These are phyloP conservation scores for Drosophila pachea DNA, from an alignment of 1,140 invertebrate genomes.

Conservation along the genomic window DNA sequence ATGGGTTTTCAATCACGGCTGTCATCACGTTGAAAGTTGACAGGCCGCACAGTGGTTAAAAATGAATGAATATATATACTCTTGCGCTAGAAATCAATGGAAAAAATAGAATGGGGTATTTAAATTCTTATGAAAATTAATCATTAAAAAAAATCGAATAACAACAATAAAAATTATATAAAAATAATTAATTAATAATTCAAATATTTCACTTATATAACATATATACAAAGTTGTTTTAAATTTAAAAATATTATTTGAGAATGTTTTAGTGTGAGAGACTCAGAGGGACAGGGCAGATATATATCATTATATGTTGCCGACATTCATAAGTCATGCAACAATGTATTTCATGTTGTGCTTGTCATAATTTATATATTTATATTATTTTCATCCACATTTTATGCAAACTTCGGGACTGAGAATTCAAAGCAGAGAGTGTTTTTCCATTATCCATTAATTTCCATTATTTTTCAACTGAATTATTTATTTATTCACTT, in stretches of 20 bases:
- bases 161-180: no score
- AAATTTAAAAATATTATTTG: no score
- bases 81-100: neutral
- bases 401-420: neutral
- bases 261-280: no score
- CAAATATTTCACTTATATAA: no score
- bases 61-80: neutral
- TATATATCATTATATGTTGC: no score
- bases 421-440: neutral
- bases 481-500: neutral
- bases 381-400: slow-evolving; percentile 11
- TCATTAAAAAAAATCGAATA: no score
- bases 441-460: slow-evolving; percentile 11
- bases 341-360: slow-evolving; percentile 9
- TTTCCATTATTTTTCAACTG: neutral
- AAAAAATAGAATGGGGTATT: neutral
- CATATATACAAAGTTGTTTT: no score
- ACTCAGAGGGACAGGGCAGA: no score
- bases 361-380: slow-evolving; percentile 30
- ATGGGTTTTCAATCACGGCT: slow-evolving; percentile 22
- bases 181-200: no score
- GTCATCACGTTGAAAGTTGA: slow-evolving; percentile 41
- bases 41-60: slow-evolving; percentile 42
- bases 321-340: slow-evolving; percentile 14
- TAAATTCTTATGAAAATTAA: no score